Conservation (phyloP, 2,888 invertebrate species). For the Cataglyphis albicans region DNA sequence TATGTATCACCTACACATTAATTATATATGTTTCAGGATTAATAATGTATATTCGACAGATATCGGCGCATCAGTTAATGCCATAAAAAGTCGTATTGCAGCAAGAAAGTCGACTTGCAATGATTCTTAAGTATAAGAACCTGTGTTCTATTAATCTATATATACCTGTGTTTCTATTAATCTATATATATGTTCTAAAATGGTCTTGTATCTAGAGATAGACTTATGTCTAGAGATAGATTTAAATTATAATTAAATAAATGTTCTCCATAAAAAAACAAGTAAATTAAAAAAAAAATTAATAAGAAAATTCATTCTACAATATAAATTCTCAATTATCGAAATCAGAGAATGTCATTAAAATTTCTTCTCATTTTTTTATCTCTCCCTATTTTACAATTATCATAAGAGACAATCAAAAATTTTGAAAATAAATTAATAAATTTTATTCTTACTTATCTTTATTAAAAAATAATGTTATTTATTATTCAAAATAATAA, state of each 20-base stretch:
- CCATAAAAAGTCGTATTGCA: slow-evolving; percentile 65
- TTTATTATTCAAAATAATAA: not conserved
- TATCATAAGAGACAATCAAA: not conserved
- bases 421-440: not conserved
- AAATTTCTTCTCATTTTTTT: not conserved
- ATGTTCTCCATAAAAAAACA: not conserved
- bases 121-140: slow-evolving; percentile 40
- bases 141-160: slow-evolving; percentile 43
- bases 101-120: slow-evolving; percentile 58
- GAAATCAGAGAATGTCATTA: not conserved
- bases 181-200: slow-evolving; percentile 44
- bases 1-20: slow-evolving; percentile 33
- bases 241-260: not conserved
- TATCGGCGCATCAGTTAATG: slow-evolving; percentile 3
- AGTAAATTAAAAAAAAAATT: not conserved
- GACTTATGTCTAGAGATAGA: not conserved
- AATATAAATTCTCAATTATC: not conserved
- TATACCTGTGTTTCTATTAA: slow-evolving; percentile 45
- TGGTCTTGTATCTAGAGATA: not conserved
- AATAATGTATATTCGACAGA: slow-evolving; percentile 6
- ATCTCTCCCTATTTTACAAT: not conserved
- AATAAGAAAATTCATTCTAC: not conserved
- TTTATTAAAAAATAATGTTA: not conserved
- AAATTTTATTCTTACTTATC: not conserved
- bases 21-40: slow-evolving; percentile 44